Conservation (phyloP, 2,113 vertebrate species). For the Sylvia atricapilla region DNA sequence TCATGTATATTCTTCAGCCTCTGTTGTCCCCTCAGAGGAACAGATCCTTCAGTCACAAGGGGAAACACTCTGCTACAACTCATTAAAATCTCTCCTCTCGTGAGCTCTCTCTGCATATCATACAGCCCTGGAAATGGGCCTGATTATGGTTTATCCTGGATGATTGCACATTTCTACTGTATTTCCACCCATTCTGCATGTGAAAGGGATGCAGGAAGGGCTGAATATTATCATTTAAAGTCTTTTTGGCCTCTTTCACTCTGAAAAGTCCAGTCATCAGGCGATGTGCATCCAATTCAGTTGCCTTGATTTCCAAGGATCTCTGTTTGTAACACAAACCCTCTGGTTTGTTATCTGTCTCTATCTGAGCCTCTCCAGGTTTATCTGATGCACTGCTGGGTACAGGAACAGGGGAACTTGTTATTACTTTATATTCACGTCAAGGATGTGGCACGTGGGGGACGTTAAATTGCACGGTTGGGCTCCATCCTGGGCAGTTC, state of each 20-base stretch:
- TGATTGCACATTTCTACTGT: background rate
- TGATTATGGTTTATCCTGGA: background rate
- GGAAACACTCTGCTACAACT: background rate
- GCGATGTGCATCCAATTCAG: background rate
- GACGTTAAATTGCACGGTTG: constrained; percentile 22
- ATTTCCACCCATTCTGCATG: background rate
- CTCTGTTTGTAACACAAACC: background rate
- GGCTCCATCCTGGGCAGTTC: background rate
- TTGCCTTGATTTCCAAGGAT: background rate
- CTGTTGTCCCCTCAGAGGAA: background rate
- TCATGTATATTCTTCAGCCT: background rate
- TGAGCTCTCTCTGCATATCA: background rate
- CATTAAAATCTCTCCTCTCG: background rate
- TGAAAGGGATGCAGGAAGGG: background rate
- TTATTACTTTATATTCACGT: background rate
- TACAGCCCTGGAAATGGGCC: background rate
- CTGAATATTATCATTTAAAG: background rate
- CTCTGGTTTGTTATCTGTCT: background rate
- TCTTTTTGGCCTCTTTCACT: background rate
- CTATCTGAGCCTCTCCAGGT: background rate
- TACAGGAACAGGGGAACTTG: background rate
- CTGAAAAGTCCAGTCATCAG: fast-evolving
- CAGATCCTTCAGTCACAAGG: background rate
- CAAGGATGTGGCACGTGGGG: background rate
- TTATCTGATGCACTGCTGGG: constrained; percentile 4